Base-by-base conservation (phyloP, 2,797 vertebrate species). In the Gymnoscopelus microlampas region DNA sequence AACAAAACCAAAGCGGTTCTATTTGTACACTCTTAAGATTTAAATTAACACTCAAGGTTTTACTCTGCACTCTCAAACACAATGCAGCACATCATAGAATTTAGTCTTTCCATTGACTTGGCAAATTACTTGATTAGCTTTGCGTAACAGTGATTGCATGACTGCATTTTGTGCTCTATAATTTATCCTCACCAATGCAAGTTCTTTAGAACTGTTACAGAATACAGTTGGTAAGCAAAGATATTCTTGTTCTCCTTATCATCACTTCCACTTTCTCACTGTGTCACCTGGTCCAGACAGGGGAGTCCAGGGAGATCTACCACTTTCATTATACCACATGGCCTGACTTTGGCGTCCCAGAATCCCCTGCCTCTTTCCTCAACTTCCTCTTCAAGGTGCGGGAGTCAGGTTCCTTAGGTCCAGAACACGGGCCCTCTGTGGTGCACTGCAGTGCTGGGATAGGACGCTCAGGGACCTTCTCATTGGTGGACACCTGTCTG, bases 271-370 rank as follows among this genome's bases (percentile, higher is more conserved):
- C 59, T 61, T 9, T 10, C 19, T 44, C 44, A 51, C 50, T 44
- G 39, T 44, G 3, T 80, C 71, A 54, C 76, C 50, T 81, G 10
- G 78, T 87, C 73, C 78, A 99, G 98, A 97, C 93, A 6, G 93
- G 92, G 4, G 96, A 97, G 76, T 93, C 87, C 49, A 96, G 97
- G 92, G 91, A 95, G 78, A 95, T 99, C 86, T 96, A 93, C 88
- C 98, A 99, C 89, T 99, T 98, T 92, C 98, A 99, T 92, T 99
- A 99, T 91, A 99, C 98, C 69, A 97, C 96, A 0, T 99, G 98
- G 98, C 98, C 98, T 83, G 98, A 99, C 87, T 99, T 99, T 24
- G 98, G 97, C 72, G 97, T 99, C 63, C 98, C 98, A 5, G 97
- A 98, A 83, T 99, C 98, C 63, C 98, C 98, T 7, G 96, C 95